Percentiles rank a stretch among this genome's conserved stretches.
phyloP scores from a whole-genome alignment of 2,888 invertebrate genomes.

The Athrips mouffetella region DNA sequence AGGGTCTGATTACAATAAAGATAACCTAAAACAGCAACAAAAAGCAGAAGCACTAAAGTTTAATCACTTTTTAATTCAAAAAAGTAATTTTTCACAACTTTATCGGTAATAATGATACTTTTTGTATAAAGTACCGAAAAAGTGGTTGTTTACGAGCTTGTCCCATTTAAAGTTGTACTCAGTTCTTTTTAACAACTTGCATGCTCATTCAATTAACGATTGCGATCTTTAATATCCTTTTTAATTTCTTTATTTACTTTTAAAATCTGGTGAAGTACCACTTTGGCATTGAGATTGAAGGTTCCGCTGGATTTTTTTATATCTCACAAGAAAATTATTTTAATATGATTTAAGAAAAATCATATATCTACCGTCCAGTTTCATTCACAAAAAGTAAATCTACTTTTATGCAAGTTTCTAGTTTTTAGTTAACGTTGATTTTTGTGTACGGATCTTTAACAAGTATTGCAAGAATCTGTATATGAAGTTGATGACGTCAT shows the following conservation, averaged over 20 bases:
- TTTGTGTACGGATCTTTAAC: too few relatives aligned
- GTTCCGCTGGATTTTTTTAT: background rate
- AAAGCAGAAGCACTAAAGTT: background rate
- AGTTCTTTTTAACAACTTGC: constrained; percentile 17
- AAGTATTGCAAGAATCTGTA: too few relatives aligned
- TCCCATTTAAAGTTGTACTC: constrained; percentile 25
- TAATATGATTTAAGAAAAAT: too few relatives aligned
- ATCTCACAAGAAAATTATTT: too few relatives aligned
- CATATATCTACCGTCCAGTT: too few relatives aligned
- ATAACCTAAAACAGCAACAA: background rate
- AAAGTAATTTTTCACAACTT: constrained; percentile 7
- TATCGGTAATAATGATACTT: constrained; percentile 2
- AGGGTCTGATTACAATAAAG: background rate
- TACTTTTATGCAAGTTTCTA: too few relatives aligned
- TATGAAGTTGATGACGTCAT: too few relatives aligned
- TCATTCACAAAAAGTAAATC: too few relatives aligned
- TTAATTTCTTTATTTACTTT: constrained; percentile 40
- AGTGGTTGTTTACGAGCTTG: constrained; percentile 6
- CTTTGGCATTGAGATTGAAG: background rate
- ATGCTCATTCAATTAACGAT: constrained; percentile 53
- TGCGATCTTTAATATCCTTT: constrained; percentile 54
- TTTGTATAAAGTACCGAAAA: constrained; percentile 3
- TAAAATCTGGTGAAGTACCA: constrained; percentile 23
- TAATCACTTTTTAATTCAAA: constrained; percentile 7
- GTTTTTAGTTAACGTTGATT: too few relatives aligned